These are phyloP conservation scores for Pteropus alecto DNA, from an alignment of 2,113 vertebrate species.

Conservation along the genomic window DNA sequence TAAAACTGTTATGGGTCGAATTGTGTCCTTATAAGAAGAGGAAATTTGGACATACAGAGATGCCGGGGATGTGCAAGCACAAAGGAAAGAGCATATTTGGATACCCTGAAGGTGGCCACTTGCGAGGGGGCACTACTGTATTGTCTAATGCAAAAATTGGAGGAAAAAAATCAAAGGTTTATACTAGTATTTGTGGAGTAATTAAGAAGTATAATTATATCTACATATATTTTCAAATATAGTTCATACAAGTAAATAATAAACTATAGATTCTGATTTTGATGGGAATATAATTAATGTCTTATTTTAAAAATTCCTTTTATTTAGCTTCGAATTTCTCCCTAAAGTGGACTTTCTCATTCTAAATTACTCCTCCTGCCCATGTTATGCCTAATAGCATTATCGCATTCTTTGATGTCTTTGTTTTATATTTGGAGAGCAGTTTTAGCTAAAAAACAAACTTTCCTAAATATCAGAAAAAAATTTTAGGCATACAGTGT, in stretches of 20 bases:
- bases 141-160: background rate
- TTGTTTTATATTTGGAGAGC: background rate
- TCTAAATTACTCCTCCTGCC: background rate
- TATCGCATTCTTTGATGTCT: background rate
- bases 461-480: background rate
- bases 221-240: background rate
- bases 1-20: background rate
- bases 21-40: background rate
- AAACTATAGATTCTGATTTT: background rate
- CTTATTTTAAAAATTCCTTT: conserved; percentile 1
- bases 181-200: background rate
- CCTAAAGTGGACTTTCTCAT: background rate
- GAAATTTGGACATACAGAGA: background rate
- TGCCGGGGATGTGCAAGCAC: fast-evolving
- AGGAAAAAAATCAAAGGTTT: background rate
- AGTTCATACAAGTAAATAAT: background rate
- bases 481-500: background rate
- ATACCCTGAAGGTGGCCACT: background rate
- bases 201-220: background rate
- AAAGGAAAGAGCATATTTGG: background rate
- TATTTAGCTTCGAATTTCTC: background rate
- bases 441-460: background rate
- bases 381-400: background rate
- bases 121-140: background rate
- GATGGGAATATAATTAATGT: background rate